A percentile compares a stretch with the other conserved stretches of the same genome.
Conservation (phyloP, 2,888 invertebrate genomes). For the Oscheius sp. region DNA sequence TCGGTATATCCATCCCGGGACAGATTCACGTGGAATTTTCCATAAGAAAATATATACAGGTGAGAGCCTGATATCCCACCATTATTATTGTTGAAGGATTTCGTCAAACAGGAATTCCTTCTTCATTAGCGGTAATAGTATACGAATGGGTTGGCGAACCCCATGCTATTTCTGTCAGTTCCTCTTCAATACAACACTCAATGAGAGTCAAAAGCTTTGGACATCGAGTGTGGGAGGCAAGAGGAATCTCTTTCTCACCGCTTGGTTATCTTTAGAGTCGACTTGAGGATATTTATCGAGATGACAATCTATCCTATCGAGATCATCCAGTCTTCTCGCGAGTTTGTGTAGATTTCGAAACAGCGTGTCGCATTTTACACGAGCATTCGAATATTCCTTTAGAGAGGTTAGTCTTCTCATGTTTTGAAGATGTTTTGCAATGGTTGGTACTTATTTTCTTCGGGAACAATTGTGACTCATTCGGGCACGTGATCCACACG, state of each 20-base stretch:
- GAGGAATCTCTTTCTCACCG: too few relatives aligned
- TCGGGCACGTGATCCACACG: neutral
- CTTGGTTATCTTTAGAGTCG: constrained; percentile 1
- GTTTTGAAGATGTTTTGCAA: neutral
- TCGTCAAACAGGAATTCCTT: neutral
- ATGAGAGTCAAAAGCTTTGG: constrained; percentile 26
- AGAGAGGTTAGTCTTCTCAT: neutral
- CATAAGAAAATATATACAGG: constrained; percentile 46
- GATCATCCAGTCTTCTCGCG: constrained; percentile 24
- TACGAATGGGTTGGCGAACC: constrained; percentile 53
- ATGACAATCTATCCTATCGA: constrained; percentile 23
- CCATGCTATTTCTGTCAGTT: constrained; percentile 43
- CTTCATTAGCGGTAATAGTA: constrained; percentile 37
- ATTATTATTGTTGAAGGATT: constrained; percentile 16
- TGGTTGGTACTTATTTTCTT: neutral
- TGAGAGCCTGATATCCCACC: too few relatives aligned
- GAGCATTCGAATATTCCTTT: neutral
- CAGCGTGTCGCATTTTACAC: constrained; percentile 25
- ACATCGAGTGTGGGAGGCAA: constrained; percentile 25
- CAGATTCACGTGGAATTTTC: constrained; percentile 44
- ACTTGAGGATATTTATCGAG: constrained; percentile 14
- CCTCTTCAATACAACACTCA: constrained; percentile 6
- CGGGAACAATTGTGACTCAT: neutral
- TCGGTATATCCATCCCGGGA: constrained; percentile 49
- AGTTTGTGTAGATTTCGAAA: constrained; percentile 25